These are phyloP conservation scores for Actinopyga echinites DNA, from an alignment of 53 echinoderm and acorn worm species.

Conservation along the genomic window DNA sequence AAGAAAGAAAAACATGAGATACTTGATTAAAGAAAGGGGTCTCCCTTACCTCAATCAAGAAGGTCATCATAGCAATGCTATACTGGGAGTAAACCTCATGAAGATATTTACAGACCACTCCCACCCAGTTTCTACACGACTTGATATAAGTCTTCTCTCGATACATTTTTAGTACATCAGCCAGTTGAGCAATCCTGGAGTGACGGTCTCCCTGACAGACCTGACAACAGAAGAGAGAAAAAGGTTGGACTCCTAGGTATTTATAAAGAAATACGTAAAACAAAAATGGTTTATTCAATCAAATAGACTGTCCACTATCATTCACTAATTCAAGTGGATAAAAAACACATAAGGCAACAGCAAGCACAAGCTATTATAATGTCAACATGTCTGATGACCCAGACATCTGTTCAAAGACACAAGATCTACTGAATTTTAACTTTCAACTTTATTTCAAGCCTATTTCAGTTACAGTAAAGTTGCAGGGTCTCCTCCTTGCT, in stretches of 20 bases:
- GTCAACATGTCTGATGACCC: too few relatives aligned
- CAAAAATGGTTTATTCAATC: not conserved
- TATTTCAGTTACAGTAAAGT: too few relatives aligned
- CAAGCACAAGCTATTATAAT: too few relatives aligned
- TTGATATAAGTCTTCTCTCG: slow-evolving; percentile 86
- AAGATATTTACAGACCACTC: slow-evolving; percentile 94
- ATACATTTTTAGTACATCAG: slow-evolving; percentile 89
- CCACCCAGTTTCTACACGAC: slow-evolving; percentile 86
- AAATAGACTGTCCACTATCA: not conserved
- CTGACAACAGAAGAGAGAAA: slow-evolving; percentile 31
- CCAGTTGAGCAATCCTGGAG: slow-evolving; percentile 77
- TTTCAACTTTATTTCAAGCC: too few relatives aligned
- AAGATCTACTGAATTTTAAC: too few relatives aligned
- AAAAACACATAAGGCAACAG: too few relatives aligned
- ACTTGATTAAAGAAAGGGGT: too few relatives aligned
- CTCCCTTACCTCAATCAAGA: slow-evolving; percentile 78
- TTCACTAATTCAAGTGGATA: not conserved
- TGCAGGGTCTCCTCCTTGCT: too few relatives aligned
- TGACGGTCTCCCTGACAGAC: slow-evolving; percentile 80
- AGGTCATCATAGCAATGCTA: slow-evolving; percentile 98
- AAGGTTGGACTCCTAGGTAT: not conserved
- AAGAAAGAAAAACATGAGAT: too few relatives aligned
- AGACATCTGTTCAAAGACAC: too few relatives aligned
- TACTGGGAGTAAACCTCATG: slow-evolving; percentile 92
- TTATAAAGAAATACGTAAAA: not conserved